These are phyloP conservation scores for Seriola rivoliana DNA, from an alignment of 2,113 vertebrate species.

Conservation along the genomic window DNA sequence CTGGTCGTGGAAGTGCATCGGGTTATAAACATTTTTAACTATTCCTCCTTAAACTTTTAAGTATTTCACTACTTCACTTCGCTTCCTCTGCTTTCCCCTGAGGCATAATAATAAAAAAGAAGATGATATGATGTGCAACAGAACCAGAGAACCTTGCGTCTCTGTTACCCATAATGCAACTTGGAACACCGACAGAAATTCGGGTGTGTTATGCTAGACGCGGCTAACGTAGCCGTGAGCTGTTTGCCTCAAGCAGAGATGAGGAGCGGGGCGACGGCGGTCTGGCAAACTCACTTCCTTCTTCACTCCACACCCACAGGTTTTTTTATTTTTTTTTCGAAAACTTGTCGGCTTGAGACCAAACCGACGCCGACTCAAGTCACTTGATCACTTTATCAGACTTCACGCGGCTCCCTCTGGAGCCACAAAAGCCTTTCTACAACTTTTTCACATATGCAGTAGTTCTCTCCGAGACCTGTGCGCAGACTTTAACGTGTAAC, in stretches of 20 bases:
- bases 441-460: neutral
- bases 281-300: neutral
- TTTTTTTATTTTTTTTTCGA: neutral
- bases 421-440: neutral
- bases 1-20: too few relatives aligned
- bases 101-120: too few relatives aligned
- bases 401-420: neutral
- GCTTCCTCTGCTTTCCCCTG: too few relatives aligned
- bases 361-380: neutral
- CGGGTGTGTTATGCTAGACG: neutral
- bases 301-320: neutral
- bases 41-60: too few relatives aligned
- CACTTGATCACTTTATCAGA: constrained; percentile 31
- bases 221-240: too few relatives aligned
- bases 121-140: too few relatives aligned
- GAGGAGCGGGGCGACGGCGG: neutral
- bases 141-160: too few relatives aligned
- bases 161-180: too few relatives aligned
- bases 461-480: neutral
- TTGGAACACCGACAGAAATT: neutral
- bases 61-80: too few relatives aligned
- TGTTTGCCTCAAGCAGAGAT: neutral
- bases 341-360: neutral
- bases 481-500: neutral
- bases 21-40: too few relatives aligned